A percentile compares a stretch with the other conserved stretches of the same genome.
Conservation (phyloP, 92 coral and sea anemone species). For the Siderastrea radians region DNA sequence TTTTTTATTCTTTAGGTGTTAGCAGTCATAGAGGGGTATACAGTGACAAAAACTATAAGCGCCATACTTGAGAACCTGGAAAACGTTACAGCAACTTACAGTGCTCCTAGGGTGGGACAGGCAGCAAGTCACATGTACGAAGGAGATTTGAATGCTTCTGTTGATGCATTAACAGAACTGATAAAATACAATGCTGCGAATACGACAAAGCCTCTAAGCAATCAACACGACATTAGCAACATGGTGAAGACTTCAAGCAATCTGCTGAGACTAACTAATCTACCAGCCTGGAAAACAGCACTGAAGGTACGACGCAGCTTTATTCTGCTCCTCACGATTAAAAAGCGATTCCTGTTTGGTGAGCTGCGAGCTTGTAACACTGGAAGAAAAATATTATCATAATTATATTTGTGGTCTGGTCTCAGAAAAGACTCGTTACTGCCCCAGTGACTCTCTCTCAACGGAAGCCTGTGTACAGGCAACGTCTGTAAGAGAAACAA, state of each 20-base stretch:
- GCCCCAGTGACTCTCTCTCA: too few species aligned
- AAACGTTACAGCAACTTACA: slow-evolving; percentile 11
- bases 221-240: slow-evolving; percentile 12
- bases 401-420: too few species aligned
- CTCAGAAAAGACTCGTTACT: too few species aligned
- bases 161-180: slow-evolving; percentile 24
- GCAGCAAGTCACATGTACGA: not conserved
- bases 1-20: not conserved
- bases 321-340: too few species aligned
- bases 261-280: slow-evolving; percentile 11
- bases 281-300: slow-evolving; percentile 19
- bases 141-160: slow-evolving; percentile 23
- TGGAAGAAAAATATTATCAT: too few species aligned
- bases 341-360: too few species aligned
- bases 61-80: slow-evolving; percentile 2
- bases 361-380: too few species aligned
- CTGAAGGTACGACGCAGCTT: not conserved
- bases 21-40: slow-evolving; percentile 30
- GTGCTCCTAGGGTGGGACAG: not conserved
- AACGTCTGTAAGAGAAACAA: not conserved
- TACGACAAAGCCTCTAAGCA: slow-evolving; percentile 12
- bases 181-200: slow-evolving; percentile 19
- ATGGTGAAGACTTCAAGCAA: slow-evolving; percentile 29
- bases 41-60: not conserved
- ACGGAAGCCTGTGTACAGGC: not conserved